Percentiles rank a stretch among this genome's conserved stretches.
These are phyloP conservation scores for Ciona savignyi DNA, from an alignment of 23 tunicate species.

Conservation along the genomic window DNA sequence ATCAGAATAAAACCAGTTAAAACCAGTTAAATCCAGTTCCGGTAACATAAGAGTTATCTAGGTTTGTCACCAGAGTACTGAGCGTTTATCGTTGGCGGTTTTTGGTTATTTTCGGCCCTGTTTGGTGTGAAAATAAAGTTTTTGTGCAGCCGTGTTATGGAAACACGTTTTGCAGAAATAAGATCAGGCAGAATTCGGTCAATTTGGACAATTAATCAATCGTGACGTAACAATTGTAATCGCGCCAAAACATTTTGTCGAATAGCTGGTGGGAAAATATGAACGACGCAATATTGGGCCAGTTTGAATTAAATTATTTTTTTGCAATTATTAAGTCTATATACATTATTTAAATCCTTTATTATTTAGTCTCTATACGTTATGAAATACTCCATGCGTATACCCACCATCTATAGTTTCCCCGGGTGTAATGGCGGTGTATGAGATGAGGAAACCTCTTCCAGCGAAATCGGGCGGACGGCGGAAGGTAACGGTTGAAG, in stretches of 20 bases:
- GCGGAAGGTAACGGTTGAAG: slow-evolving; percentile 65
- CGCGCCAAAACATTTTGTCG: not conserved
- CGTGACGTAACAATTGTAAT: not conserved
- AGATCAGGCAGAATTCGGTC: not conserved
- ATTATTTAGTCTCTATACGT: too few species aligned
- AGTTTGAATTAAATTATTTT: too few species aligned
- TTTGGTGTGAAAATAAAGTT: too few species aligned
- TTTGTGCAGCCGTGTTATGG: too few species aligned
- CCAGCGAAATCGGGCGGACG: slow-evolving; percentile 52
- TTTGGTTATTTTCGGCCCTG: not conserved
- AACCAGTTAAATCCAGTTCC: not conserved
- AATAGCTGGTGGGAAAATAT: too few species aligned
- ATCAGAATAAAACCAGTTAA: not conserved
- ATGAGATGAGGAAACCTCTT: slow-evolving; percentile 76
- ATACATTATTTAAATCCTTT: too few species aligned
- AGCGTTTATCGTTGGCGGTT: not conserved
- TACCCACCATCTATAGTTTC: slow-evolving; percentile 41
- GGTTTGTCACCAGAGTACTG: not conserved
- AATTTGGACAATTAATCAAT: not conserved
- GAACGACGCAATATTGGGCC: too few species aligned
- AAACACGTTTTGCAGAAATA: too few species aligned
- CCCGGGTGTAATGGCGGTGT: slow-evolving; percentile 65
- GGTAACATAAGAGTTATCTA: not conserved
- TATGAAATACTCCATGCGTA: too few species aligned
- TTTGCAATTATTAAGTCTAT: too few species aligned